A percentile compares a stretch with the other conserved stretches of the same genome.
Conservation (phyloP, 2,888 invertebrate species). For the Phengaris arion region DNA sequence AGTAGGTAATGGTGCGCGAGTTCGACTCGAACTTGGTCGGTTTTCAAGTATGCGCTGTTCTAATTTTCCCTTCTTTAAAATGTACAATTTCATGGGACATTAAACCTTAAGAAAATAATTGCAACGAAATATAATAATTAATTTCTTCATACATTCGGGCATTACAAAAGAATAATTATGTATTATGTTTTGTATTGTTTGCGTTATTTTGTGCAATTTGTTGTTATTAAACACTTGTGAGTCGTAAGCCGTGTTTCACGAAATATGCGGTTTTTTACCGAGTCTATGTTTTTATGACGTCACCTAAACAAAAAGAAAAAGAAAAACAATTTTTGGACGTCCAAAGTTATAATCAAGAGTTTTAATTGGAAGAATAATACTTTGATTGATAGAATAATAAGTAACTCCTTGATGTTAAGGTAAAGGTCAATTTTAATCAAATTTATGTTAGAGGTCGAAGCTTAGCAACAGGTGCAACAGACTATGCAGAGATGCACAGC, state of each 20-base stretch:
- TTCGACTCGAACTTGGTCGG: no score
- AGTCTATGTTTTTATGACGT: not conserved
- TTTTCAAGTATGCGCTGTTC: no score
- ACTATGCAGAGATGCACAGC: no score
- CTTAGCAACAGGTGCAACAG: no score
- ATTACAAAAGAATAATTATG: not conserved
- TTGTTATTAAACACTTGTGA: not conserved
- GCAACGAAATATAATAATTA: not conserved
- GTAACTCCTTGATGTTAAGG: no score
- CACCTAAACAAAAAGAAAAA: not conserved
- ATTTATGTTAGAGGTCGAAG: no score
- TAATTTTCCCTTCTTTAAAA: not conserved
- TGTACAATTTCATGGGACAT: not conserved
- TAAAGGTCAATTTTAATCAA: no score
- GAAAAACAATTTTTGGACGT: not conserved
- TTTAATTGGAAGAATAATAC: no score
- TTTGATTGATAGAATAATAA: no score
- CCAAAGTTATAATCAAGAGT: not conserved
- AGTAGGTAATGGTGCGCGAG: no score
- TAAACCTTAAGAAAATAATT: constrained; percentile 1
- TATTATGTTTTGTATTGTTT: not conserved
- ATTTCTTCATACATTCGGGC: constrained; percentile 2
- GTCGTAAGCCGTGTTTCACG: not conserved
- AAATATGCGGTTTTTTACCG: no score
- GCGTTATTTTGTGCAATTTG: not conserved